Evolutionary conservation across 2,113 vertebrate genomes (phyloP).

Genomic region (Mixornis gularis): DNA sequence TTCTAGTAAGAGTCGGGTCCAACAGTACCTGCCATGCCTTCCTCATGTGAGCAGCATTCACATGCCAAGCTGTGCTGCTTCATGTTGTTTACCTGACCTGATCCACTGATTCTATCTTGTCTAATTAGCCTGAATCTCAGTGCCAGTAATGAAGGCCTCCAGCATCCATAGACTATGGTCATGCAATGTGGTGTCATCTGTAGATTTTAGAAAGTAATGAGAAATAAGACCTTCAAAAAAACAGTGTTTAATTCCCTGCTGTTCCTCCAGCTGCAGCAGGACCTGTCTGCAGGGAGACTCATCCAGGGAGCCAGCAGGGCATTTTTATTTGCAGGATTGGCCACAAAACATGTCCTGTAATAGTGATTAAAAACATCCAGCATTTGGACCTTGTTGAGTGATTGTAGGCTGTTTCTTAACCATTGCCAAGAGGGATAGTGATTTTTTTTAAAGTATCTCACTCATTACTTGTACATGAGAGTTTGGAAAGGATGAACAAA

Average conservation of each 20-base stretch:
- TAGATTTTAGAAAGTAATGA: not conserved
- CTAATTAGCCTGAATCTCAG: conserved; percentile 23
- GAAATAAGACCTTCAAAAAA: not conserved
- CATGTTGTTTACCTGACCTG: conserved; percentile 59
- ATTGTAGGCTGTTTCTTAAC: not conserved
- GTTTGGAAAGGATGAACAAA: not conserved
- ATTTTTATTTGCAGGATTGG: not conserved
- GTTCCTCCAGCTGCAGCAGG: not conserved
- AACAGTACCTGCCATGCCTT: not conserved
- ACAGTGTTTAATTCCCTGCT: accelerated
- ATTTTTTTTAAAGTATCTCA: not conserved
- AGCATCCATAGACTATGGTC: not conserved
- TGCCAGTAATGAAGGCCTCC: not conserved
- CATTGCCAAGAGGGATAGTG: not conserved
- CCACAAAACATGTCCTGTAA: not conserved
- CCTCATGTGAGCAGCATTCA: conserved; percentile 66
- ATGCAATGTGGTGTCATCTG: not conserved
- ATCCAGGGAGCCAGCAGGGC: not conserved
- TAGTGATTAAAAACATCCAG: not conserved
- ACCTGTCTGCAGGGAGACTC: not conserved
- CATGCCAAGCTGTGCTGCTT: conserved; percentile 53
- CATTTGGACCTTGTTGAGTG: not conserved
- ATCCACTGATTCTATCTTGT: not conserved
- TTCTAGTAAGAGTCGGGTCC: not conserved
- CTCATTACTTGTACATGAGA: not conserved